These are phyloP conservation scores for Adelosebastes latens DNA, from an alignment of 2,797 vertebrate genomes.

Conservation along the genomic window DNA sequence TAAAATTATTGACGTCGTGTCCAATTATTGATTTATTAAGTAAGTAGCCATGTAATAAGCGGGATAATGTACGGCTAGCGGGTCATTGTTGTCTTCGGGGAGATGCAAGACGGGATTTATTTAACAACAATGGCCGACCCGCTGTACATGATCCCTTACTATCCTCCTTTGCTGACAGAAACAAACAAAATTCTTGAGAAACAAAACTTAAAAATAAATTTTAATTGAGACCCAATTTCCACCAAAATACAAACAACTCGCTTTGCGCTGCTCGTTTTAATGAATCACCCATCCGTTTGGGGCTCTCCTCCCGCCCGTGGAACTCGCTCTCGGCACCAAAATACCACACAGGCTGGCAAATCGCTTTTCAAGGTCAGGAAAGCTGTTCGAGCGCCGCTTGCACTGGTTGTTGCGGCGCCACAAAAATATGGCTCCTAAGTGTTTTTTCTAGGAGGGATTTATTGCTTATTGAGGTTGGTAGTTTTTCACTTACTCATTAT, in stretches of 20 bases:
- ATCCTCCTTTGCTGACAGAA: background rate
- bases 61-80: no score
- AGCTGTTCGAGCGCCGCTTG: background rate
- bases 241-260: background rate
- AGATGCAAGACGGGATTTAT: no score
- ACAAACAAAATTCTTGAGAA: background rate
- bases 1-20: no score
- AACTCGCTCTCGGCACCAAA: background rate
- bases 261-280: background rate
- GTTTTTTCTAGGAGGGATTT: background rate
- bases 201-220: background rate
- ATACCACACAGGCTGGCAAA: background rate
- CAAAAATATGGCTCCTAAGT: background rate
- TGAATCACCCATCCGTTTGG: background rate
- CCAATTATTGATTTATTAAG: no score
- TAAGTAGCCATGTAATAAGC: no score
- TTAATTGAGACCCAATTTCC: background rate
- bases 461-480: slow-evolving; percentile 2
- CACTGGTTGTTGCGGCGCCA: background rate
- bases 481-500: slow-evolving; percentile 12
- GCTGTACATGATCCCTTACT: no score
- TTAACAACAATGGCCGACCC: no score
- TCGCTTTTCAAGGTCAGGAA: background rate
- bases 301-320: background rate
- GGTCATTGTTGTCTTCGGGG: no score